Evolutionary conservation across 37 sponge, comb jelly and placozoan genomes (phyloP).

Genomic region (Geodia barretti): DNA sequence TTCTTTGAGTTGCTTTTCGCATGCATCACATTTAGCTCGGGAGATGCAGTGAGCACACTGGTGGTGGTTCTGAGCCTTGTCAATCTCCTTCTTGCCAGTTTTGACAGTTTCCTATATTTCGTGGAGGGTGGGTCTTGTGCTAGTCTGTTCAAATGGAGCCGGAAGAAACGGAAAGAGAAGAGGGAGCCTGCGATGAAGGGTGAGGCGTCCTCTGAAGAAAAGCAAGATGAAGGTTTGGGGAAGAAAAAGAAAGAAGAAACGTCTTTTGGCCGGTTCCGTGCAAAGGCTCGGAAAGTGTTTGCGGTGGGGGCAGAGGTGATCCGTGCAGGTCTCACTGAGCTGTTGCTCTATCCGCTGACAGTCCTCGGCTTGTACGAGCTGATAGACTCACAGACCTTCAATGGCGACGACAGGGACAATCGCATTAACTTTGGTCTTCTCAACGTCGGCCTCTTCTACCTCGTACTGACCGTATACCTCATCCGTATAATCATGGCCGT

Average conservation of each 20-base stretch:
- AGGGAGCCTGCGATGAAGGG: background rate
- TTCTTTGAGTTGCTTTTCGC: constrained; percentile 2
- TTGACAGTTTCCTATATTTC: constrained; percentile 31
- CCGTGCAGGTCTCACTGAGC: constrained; percentile 17
- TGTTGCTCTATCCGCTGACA: constrained; percentile 17
- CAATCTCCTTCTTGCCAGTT: background rate
- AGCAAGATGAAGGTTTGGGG: background rate
- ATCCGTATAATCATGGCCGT: constrained; percentile 4
- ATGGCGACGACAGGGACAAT: background rate
- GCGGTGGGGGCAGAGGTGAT: background rate
- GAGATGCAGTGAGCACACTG: background rate
- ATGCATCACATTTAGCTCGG: background rate
- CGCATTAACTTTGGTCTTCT: constrained; percentile 4
- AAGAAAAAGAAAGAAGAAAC: background rate
- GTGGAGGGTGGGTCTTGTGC: background rate
- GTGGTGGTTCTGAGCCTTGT: background rate
- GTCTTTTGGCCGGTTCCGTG: background rate
- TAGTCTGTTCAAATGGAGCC: background rate
- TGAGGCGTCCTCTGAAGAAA: too few relatives aligned
- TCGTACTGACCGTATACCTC: constrained; percentile 26
- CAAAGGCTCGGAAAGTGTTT: background rate
- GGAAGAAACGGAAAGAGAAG: background rate
- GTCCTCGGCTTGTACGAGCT: background rate
- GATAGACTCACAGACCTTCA: background rate
- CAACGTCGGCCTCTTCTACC: constrained; percentile 24